Conservation (phyloP, 2,113 vertebrate species). For the Pholis gunnellus region DNA sequence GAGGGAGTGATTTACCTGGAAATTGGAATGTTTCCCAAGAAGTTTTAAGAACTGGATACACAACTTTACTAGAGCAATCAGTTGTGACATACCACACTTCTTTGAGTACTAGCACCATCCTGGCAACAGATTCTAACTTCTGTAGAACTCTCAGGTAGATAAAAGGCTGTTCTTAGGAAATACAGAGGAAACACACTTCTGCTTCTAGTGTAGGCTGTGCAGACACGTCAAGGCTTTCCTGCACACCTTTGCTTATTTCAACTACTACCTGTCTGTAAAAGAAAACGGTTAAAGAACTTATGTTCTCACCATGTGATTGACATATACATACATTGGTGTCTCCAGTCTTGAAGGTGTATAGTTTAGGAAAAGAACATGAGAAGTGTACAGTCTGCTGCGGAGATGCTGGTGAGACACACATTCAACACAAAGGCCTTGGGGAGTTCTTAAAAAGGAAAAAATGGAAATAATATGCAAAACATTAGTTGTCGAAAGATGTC, state of each 20-base stretch:
- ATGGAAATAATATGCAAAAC: conserved; percentile 56
- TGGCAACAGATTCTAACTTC: not conserved
- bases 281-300: not conserved
- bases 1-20: not conserved
- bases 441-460: conserved; percentile 10
- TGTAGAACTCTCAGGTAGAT: not conserved
- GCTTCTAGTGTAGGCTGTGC: not conserved
- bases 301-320: not conserved
- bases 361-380: not conserved
- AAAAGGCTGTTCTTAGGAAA: not conserved
- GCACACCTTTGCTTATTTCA: not conserved
- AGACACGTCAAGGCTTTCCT: conserved; percentile 11
- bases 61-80: not conserved
- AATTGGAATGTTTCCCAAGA: not conserved
- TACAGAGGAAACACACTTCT: not conserved
- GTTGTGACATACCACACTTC: conserved; percentile 32
- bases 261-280: not conserved
- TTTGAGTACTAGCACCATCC: not conserved
- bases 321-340: not conserved
- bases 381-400: too few species aligned
- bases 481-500: not conserved
- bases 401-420: not conserved
- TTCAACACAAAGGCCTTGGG: not conserved
- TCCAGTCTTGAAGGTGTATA: not conserved
- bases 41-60: not conserved